Evolutionary conservation across 2,113 vertebrate genomes (phyloP), one percentile per base, ranked within the genome.

Genomic region (Sphyrna mokarran): DNA sequence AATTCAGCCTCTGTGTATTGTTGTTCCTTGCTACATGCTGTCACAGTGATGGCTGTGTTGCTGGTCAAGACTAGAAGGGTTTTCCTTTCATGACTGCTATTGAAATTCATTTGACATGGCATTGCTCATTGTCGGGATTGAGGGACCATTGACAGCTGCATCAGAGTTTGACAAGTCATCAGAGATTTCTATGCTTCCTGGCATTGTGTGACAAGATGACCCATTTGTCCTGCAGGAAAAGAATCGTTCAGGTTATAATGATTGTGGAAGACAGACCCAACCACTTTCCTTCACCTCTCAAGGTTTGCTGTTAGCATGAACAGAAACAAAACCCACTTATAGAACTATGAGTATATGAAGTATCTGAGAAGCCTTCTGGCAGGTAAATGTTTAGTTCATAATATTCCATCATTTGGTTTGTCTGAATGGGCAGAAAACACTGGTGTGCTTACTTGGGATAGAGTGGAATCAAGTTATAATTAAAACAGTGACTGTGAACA

Each of bases 161-260:
- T 96, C 96, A 90, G 95, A 96, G 95, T 94, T 95, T 96, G 96
- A 96, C 96, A 95, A 48, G 8, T 13, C 96, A 96, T 97, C 96
- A 0, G 96, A 96, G 90, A 96, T 86, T 91, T 96, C 94, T 54
- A 61, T 96, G 95, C n/a, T 96, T 96, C 96, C 86, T 96, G 96
- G 96, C 96, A 85, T 96, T 96, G 85, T 94, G 96, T 96, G 96
- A 96, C 70, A 94, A 96, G 93, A 96, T 96, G 95, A 95, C 66
- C 20, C 96, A 96, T 96, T 96, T 96, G 80, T 97, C 96, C 96
- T 96, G 72, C 91, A 96, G 96, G 96, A 96, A 96, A 96, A 95
- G 8, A 13, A 0, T 37, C 72, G 48, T 95, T 86, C 43, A 83
- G 80, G 43, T 90, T 95, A 95, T 87, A 95, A 96, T 96, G 96